These are phyloP conservation scores for Cabera pusaria DNA, from an alignment of 2,888 invertebrate genomes.

Conservation along the genomic window DNA sequence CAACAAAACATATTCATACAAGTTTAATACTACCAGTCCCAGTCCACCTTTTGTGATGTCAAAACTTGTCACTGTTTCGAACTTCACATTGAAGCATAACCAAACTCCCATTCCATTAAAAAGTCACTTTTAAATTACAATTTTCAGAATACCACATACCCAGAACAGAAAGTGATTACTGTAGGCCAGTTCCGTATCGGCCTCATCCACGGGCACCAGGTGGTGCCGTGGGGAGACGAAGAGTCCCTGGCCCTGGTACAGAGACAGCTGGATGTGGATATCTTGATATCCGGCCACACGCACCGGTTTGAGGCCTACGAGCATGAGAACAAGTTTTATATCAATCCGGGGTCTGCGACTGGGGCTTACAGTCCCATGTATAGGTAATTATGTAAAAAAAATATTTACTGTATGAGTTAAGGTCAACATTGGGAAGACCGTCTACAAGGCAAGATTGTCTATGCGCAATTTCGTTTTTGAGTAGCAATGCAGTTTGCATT, in stretches of 20 bases:
- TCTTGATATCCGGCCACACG: constrained; percentile 98
- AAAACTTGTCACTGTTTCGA: no score
- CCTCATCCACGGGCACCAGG: constrained; percentile 98
- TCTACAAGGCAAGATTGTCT: no score
- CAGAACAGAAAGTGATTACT: constrained; percentile 99
- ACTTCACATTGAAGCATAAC: no score
- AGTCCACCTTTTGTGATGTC: no score
- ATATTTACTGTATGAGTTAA: no score
- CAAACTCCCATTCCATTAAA: no score
- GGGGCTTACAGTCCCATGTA: constrained; percentile 98
- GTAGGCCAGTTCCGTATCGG: constrained; percentile 99
- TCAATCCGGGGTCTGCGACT: constrained; percentile 99
- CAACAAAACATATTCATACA: no score
- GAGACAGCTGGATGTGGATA: constrained; percentile 98
- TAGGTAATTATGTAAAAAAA: no score
- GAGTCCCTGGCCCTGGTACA: constrained; percentile 97
- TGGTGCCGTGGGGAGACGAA: constrained; percentile 98
- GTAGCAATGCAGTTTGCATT: no score
- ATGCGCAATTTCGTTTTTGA: no score
- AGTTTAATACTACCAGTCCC: no score
- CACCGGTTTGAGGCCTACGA: constrained; percentile 99
- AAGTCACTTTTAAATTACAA: neutral
- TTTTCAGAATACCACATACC: constrained; percentile 93
- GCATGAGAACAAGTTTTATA: constrained; percentile 99
- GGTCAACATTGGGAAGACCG: no score